phyloP scores from a whole-genome alignment of 2,797 vertebrate genomes.

The Synaphobranchus kaupii region DNA sequence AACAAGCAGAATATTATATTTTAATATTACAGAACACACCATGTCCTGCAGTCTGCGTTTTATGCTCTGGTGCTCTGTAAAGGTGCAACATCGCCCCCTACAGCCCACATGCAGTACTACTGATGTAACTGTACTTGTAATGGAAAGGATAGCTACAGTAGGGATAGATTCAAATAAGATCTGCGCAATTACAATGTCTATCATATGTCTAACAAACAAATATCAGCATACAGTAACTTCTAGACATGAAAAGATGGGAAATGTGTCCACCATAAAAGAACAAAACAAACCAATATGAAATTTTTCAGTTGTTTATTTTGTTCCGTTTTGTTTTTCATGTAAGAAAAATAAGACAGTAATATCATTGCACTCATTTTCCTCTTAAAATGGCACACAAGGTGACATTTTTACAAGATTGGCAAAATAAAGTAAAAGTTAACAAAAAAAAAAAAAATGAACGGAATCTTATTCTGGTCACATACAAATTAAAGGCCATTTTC shows the following conservation, averaged over 20 bases:
- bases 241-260: not conserved
- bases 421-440: constrained; percentile 50
- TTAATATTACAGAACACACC: not conserved
- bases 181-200: not conserved
- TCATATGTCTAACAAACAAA: constrained; percentile 19
- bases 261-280: not conserved
- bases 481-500: constrained; percentile 45
- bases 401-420: constrained; percentile 70
- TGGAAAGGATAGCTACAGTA: not conserved
- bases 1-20: not conserved
- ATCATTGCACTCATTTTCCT: constrained; percentile 65
- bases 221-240: not conserved
- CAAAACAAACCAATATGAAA: constrained; percentile 18
- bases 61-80: not conserved
- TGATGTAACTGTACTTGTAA: not conserved
- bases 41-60: not conserved
- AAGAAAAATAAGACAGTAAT: constrained; percentile 79
- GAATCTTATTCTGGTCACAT: constrained; percentile 51
- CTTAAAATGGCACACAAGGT: constrained; percentile 78
- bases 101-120: not conserved
- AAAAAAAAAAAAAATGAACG: constrained; percentile 39
- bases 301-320: constrained; percentile 68
- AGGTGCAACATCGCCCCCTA: constrained; percentile 12
- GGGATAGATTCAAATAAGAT: not conserved
- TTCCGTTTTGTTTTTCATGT: constrained; percentile 58